Evolutionary conservation across 2,888 invertebrate genomes (phyloP).

Genomic region (Apamea crenata): DNA sequence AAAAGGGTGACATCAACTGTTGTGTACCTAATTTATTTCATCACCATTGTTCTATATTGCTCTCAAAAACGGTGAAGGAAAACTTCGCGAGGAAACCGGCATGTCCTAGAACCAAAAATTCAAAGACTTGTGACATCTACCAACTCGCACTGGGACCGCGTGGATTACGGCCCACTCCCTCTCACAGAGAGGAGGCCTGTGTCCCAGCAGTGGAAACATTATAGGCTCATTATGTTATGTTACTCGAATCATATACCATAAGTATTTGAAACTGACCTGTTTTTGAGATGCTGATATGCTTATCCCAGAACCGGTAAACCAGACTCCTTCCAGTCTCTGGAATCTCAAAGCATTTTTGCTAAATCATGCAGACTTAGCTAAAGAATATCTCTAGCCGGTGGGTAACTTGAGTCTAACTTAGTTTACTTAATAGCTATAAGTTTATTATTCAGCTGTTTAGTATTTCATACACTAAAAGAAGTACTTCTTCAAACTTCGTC

Average conservation of each 20-base stretch:
- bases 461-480: conserved; percentile 49
- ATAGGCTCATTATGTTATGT: neutral
- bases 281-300: neutral
- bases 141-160: neutral
- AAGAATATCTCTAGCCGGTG: conserved; percentile 1
- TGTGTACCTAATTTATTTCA: neutral
- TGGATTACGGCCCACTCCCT: neutral
- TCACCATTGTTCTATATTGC: neutral
- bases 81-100: neutral
- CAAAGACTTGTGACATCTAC: neutral
- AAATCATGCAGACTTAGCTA: conserved; percentile 12
- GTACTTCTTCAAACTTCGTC: conserved; percentile 30
- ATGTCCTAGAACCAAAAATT: neutral
- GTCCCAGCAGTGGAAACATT: too few species aligned
- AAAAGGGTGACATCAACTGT: too few species aligned
- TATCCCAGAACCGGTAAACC: neutral
- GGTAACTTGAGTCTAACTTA: conserved; percentile 22
- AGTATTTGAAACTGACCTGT: neutral
- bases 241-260: neutral
- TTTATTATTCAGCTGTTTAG: conserved; percentile 51
- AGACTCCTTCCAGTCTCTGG: neutral
- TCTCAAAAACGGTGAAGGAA: neutral
- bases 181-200: too few species aligned
- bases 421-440: conserved; percentile 33
- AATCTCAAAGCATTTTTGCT: conserved; percentile 33